These are phyloP conservation scores for Octomys mimax DNA, from an alignment of 2,797 vertebrate genomes.

Conservation along the genomic window DNA sequence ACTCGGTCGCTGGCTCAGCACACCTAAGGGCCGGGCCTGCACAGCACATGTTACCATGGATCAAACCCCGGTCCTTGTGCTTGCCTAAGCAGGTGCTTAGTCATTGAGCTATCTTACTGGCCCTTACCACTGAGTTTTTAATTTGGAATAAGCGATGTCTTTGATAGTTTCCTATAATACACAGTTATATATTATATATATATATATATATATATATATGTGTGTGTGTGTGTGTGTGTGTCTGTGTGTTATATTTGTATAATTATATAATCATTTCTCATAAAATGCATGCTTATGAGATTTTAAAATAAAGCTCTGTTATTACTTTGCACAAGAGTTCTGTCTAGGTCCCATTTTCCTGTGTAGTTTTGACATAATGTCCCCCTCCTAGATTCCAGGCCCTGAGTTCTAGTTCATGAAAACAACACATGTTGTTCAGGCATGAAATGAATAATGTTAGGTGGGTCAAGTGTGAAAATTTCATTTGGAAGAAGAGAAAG, in stretches of 20 bases:
- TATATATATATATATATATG: too few relatives aligned
- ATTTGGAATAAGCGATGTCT: neutral
- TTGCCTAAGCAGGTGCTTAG: too few relatives aligned
- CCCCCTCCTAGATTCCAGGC: neutral
- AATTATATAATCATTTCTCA: neutral
- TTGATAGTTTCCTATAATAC: neutral
- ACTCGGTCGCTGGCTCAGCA: too few relatives aligned
- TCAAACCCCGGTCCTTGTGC: too few relatives aligned
- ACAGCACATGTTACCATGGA: too few relatives aligned
- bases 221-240: too few relatives aligned
- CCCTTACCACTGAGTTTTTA: neutral
- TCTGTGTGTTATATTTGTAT: neutral
- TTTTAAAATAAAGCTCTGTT: neutral
- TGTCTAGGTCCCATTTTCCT: neutral
- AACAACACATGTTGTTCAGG: neutral
- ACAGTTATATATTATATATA: too few relatives aligned
- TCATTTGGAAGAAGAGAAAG: conserved; percentile 32
- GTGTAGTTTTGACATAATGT: neutral
- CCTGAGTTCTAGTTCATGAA: neutral
- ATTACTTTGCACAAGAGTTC: neutral
- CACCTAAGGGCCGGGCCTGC: too few relatives aligned
- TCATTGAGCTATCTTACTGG: too few relatives aligned
- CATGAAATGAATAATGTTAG: conserved; percentile 4
- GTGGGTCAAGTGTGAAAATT: neutral
- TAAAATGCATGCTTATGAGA: neutral